A percentile compares a stretch with the other conserved stretches of the same genome.
Conservation (phyloP, 1,140 invertebrate genomes). For the Sycophila sp. region DNA sequence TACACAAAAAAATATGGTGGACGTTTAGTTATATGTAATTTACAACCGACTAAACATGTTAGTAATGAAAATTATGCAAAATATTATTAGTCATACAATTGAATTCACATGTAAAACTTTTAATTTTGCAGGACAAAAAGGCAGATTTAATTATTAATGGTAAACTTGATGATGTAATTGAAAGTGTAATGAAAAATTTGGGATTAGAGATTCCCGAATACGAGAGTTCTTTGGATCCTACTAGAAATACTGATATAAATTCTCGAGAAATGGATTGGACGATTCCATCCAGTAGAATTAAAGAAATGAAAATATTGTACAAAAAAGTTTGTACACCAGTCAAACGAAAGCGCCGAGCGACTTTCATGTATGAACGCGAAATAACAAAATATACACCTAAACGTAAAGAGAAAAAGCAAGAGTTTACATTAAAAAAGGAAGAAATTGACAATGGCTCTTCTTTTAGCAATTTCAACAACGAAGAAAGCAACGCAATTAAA, state of each 20-base stretch:
- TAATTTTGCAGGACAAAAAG: constrained; percentile 83
- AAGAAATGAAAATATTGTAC: constrained; percentile 68
- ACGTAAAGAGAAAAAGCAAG: constrained; percentile 36
- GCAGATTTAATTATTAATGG: constrained; percentile 89
- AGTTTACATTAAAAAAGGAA: constrained; percentile 31
- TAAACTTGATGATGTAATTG: constrained; percentile 89
- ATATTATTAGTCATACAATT: not conserved
- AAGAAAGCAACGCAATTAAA: constrained; percentile 30
- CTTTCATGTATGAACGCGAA: constrained; percentile 62
- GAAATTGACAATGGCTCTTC: constrained; percentile 34
- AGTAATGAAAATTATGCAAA: constrained; percentile 51
- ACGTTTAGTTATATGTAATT: constrained; percentile 93
- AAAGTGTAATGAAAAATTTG: constrained; percentile 78
- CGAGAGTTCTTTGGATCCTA: constrained; percentile 74
- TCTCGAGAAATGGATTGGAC: constrained; percentile 70
- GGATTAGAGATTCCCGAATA: constrained; percentile 79
- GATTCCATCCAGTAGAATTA: constrained; percentile 66
- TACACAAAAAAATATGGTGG: constrained; percentile 88
- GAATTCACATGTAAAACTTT: constrained; percentile 20
- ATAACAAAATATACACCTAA: constrained; percentile 29
- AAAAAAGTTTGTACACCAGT: constrained; percentile 65
- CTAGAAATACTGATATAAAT: constrained; percentile 63
- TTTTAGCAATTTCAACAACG: constrained; percentile 34
- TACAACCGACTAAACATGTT: constrained; percentile 97
- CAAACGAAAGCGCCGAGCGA: constrained; percentile 62